Percentiles rank a stretch among this genome's conserved stretches.
Evolutionary conservation across 2,113 vertebrate genomes (phyloP).

Genomic region (Hymenochirus boettgeri): DNA sequence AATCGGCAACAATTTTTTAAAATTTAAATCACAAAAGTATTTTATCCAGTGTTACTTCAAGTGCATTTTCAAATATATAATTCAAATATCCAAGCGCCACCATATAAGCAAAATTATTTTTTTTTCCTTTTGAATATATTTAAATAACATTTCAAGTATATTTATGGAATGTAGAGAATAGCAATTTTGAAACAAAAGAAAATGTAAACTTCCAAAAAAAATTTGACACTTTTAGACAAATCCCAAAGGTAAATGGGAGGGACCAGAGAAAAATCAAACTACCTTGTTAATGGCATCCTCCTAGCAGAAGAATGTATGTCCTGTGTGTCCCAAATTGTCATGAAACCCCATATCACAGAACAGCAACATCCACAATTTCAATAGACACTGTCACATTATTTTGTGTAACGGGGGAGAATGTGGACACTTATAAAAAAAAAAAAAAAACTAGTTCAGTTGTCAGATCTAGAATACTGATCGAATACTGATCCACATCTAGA

Average conservation of each 20-base stretch:
- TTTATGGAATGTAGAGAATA: constrained; percentile 95
- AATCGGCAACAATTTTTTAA: constrained; percentile 88
- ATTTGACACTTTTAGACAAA: constrained; percentile 79
- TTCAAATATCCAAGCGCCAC: constrained; percentile 87
- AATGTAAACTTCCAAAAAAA: constrained; percentile 97
- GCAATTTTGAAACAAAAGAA: constrained; percentile 83
- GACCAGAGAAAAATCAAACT: constrained; percentile 81
- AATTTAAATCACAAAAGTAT: constrained; percentile 92
- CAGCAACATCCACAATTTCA: constrained; percentile 94
- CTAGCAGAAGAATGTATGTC: constrained; percentile 72
- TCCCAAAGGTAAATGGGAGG: no score
- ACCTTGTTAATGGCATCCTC: constrained; percentile 74
- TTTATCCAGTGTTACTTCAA: constrained; percentile 99
- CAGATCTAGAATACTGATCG: not conserved
- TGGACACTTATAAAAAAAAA: constrained; percentile 51
- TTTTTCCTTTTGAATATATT: constrained; percentile 80
- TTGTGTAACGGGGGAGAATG: constrained; percentile 53
- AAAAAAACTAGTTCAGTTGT: not conserved
- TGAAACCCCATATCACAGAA: constrained; percentile 86
- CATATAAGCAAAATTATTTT: constrained; percentile 84
- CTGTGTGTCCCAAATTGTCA: constrained; percentile 77
- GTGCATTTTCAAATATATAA: constrained; percentile 98
- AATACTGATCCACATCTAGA: no score
- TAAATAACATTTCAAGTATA: constrained; percentile 99
- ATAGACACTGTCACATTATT: constrained; percentile 90